Evolutionary conservation across 92 coral and sea anemone genomes (phyloP), one percentile per base, ranked within the genome.

Genomic region (Porites evermanni): DNA sequence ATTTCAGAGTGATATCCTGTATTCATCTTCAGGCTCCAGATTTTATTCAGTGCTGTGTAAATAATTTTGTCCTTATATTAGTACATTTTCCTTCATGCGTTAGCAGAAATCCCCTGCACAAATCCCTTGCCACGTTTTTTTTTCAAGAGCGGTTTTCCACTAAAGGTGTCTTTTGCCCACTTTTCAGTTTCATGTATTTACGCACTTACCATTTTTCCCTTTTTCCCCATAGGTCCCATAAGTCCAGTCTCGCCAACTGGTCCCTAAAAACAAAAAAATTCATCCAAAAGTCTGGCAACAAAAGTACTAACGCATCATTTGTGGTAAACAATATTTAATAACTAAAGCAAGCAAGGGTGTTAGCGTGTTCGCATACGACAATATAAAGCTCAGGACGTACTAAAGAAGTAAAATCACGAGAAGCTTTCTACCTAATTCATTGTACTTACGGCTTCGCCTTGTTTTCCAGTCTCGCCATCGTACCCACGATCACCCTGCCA

Each of bases 181-280:
- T 54, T 54, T 54, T 54, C 14, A 38, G 12, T 54, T 0, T 9
- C 60, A 9, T 6, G 60, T 54, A 38, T 54, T 54, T 13, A 14
- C 2, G 23, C 26, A 2, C 72, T 81, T 44, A 81, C 85, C 85
- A 73, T 85, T 75, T 79, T 75, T 56, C 96, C 98, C 24, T 66
- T 79, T 52, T 89, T 78, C 24, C 98, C 98, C 19, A 74, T 70
- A 12, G 79, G 72, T 20, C 98, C 98, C 79, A 80, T 67, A 11
- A 81, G 87, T 64, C 98, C 98, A 44, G 78, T 84, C 11, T 73
- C 79, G 4, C 98, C 98, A 24, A 68, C 84, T 3, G 75, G 58
- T 6, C 95, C 95, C 95, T 92, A 74, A 78, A 64, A 74, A 13
- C 8, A 26, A 24, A 18, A 26, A 67, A 54, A 3, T 19, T 32